A percentile compares a stretch with the other conserved stretches of the same genome.
Evolutionary conservation across 2,113 vertebrate species (phyloP).

Genomic region (Platycercus adscitus): DNA sequence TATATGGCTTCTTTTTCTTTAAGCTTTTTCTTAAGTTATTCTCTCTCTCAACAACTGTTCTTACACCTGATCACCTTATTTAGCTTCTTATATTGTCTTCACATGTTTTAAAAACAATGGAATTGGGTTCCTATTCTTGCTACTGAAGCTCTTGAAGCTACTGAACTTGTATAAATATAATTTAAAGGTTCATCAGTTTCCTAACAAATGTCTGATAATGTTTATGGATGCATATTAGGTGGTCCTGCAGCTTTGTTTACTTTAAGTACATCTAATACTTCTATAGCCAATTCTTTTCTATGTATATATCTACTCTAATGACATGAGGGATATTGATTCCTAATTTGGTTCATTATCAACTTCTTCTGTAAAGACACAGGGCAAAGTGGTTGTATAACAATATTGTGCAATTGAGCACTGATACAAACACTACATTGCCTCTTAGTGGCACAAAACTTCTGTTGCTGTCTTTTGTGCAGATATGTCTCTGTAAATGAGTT

Average conservation of each 20-base stretch:
- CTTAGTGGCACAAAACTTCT: not conserved
- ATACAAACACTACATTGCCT: not conserved
- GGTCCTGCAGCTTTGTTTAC: not conserved
- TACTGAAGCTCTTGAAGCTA: not conserved
- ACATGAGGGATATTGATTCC: not conserved
- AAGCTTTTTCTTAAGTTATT: not conserved
- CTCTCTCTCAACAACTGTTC: not conserved
- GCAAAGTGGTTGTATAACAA: not conserved
- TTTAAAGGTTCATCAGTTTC: not conserved
- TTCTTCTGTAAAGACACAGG: not conserved
- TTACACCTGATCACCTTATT: not conserved
- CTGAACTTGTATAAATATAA: constrained; percentile 6
- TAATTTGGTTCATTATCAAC: not conserved
- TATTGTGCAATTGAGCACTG: not conserved
- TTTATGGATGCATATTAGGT: not conserved
- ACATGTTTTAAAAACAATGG: not conserved
- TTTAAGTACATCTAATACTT: not conserved
- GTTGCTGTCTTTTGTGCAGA: not conserved
- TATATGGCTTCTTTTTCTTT: not conserved
- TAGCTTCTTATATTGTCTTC: not conserved
- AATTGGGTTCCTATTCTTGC: not conserved
- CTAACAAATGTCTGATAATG: not conserved
- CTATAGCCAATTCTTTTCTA: not conserved
- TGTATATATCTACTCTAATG: not conserved
- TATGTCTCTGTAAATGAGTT: not conserved